These are phyloP conservation scores for Caenorhabditis brenneri DNA, from an alignment of 1,140 invertebrate genomes.

Conservation along the genomic window DNA sequence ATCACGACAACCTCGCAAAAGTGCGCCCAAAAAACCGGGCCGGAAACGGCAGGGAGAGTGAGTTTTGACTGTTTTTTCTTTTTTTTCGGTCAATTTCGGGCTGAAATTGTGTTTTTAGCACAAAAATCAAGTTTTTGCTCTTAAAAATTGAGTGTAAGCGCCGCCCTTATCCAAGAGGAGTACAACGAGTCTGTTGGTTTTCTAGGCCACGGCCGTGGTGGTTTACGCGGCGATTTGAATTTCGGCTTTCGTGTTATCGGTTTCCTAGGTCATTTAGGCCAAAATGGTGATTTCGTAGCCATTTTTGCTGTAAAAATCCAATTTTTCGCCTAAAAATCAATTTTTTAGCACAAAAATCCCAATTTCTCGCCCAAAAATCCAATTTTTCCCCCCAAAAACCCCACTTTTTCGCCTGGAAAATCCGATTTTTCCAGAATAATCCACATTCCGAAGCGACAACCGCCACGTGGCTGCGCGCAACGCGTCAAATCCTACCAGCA, in stretches of 20 bases:
- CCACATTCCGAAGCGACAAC: slow-evolving; percentile 12
- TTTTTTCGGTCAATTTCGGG: neutral
- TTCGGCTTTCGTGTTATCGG: too few species aligned
- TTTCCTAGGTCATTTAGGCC: too few species aligned
- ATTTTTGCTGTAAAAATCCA: too few species aligned
- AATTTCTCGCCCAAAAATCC: neutral
- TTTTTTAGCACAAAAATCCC: neutral
- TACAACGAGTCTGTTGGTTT: too few species aligned
- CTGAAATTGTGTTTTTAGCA: neutral
- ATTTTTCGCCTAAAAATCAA: neutral
- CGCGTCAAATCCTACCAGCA: neutral
- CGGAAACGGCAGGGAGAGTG: slow-evolving; percentile 14
- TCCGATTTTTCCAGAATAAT: neutral
- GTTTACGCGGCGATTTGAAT: too few species aligned
- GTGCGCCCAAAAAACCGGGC: neutral
- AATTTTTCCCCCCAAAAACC: neutral
- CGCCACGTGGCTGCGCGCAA: neutral
- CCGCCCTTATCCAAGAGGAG: too few species aligned
- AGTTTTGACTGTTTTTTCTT: neutral
- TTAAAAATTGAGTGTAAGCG: too few species aligned
- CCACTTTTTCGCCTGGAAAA: neutral
- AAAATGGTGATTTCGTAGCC: too few species aligned
- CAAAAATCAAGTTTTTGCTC: neutral
- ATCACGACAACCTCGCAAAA: neutral
- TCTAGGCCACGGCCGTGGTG: too few species aligned